Evolutionary conservation across 1,140 invertebrate genomes (phyloP), one percentile per base, ranked within the genome.

Genomic region (Drosophila varians): DNA sequence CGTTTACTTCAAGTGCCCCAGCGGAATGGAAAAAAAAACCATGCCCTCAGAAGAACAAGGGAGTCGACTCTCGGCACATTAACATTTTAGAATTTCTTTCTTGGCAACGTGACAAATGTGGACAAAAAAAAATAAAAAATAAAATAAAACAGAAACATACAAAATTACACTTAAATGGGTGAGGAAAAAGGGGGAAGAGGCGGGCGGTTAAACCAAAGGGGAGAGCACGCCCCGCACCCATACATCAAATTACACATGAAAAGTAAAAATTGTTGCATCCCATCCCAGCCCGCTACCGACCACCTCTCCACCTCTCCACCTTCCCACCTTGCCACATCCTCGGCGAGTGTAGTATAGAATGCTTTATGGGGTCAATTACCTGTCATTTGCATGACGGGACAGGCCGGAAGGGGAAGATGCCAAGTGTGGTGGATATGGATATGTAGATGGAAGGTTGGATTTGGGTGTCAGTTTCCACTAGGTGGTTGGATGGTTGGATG

Each of bases 351-450:
- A 31, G 23, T 34, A n/a, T n/a, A 57, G 52, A 56, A 64, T 65
- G 65, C 73, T 72, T 86, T 87, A 87, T 86, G 77, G 87, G 80
- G 80, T 86, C 80, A 86, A 86, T 86, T 86, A 86, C 80, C 80
- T 86, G 82, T 86, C 82, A 86, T 86, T 86, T 86, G 77, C 80
- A 86, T 86, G 82, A 86, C 82, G 82, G 58, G 62, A 43, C 25
- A 36, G 58, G 16, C 57, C 19, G 42, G 49, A 52, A n/a, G 28
- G 38, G 8, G 31, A 14, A 21, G 56, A 28, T 31, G 31, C 28
- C 21, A 42, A 40, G 31, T 5, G 43, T 38, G 34, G 12, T 14
- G 9, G 25, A 31, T 9, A 21, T 23, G 40, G 55, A 12, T 14
- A 38, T 38, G 34, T 4, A 38, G 14, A 38, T 38, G 34, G 34